Conservation (phyloP, 2,113 vertebrate species). For the Cryptomyrus ogoouensis region DNA sequence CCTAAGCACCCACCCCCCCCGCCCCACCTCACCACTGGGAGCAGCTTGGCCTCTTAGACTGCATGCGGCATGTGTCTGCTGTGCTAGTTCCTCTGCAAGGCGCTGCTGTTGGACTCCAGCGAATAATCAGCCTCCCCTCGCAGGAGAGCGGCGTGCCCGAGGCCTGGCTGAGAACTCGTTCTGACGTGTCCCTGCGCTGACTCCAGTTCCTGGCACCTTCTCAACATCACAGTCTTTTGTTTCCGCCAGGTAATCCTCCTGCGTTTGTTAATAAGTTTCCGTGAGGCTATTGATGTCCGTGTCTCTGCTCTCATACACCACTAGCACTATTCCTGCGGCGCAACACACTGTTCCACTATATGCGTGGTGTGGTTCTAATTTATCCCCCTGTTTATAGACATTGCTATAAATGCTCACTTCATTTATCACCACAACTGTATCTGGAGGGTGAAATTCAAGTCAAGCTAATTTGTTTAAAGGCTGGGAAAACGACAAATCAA, state of each 20-base stretch:
- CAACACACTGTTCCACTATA: neutral
- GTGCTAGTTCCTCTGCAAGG: neutral
- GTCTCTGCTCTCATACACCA: neutral
- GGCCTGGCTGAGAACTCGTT: neutral
- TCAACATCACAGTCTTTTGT: neutral
- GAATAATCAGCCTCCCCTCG: neutral
- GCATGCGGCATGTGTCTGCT: neutral
- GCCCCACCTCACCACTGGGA: neutral
- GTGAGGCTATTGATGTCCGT: neutral
- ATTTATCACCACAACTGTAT: neutral
- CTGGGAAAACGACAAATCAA: neutral
- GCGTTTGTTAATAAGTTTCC: neutral
- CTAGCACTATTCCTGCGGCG: neutral
- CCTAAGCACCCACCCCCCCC: neutral
- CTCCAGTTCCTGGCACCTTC: neutral
- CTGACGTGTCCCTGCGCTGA: neutral
- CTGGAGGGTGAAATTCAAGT: neutral
- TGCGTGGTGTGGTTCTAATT: neutral
- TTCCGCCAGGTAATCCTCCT: neutral
- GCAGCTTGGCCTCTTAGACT: neutral
- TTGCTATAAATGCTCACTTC: neutral
- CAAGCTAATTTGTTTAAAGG: neutral
- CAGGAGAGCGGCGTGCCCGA: neutral
- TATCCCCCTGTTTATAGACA: neutral
- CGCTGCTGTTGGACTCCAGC: neutral